Base-by-base conservation (phyloP, 2,888 invertebrate species). In the Gortyna flavago region DNA sequence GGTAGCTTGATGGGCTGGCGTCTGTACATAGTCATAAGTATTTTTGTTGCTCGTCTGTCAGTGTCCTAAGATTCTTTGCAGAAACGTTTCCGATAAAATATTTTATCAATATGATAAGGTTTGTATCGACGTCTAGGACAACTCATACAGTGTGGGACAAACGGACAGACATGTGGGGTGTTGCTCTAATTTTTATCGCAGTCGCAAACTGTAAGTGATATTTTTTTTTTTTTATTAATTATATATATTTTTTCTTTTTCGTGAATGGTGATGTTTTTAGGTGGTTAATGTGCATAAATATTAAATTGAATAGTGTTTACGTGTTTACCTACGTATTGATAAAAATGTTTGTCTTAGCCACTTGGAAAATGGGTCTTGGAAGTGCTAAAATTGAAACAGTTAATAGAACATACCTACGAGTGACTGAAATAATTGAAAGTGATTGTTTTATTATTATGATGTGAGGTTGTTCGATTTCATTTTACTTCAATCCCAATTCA, bases 151-250 rank as follows among this genome's bases (percentile, higher is more conserved):
- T 77, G 59, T 35, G 59, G 72, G 77, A 78, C 84, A 72, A 51
- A 81, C 84, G 44, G n/a, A 80, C 86, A 87, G 85, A 87, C 79
- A 92, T 92, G 92, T 89, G 89, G 90, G 86, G 85, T 84, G 72
- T 83, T 72, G 68, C 72, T 79, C 25, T 87, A 64, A n/a, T 90
- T 38, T 64, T 88, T 48, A 72, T 89, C 13, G 83, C 84, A 29
- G 65, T 72, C 0, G 71, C 74, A 54, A 88, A 70, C 79, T 87
- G 92, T 92, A 88, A 92, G 92, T 84, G 32, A 2, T 16, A 29
- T 1, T 0, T 48, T 8, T 25, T 7, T 48, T 44, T 66, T 57
- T 4, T 25, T 6, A 59, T 32, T 35, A 35, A 35, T 4, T 35
- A 1, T 0, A 7, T 65, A 21, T 32, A 9, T 21, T 25, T 41